Percentiles rank a stretch among this genome's conserved stretches.
These are phyloP conservation scores for Sebastolobus alascanus DNA, from an alignment of 2,797 vertebrate genomes.

Conservation along the genomic window DNA sequence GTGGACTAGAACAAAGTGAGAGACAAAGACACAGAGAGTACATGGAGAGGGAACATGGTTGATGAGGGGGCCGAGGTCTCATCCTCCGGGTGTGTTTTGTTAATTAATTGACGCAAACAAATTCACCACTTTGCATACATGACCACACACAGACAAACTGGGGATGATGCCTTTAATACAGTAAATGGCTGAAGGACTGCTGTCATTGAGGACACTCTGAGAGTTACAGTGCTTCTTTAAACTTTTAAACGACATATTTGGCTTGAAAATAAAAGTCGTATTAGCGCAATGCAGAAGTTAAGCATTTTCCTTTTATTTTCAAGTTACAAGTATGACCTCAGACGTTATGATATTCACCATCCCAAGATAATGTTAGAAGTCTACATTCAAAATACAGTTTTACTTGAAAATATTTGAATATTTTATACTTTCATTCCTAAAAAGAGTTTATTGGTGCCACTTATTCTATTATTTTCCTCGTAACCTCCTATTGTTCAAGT, in stretches of 20 bases:
- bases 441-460: background rate
- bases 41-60: slow-evolving; percentile 31
- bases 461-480: too few species aligned
- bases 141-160: slow-evolving; percentile 42
- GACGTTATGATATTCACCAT: background rate
- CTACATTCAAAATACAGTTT: slow-evolving; percentile 6
- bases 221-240: background rate
- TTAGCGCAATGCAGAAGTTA: slow-evolving; percentile 8
- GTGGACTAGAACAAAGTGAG: slow-evolving; percentile 63
- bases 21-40: slow-evolving; percentile 49
- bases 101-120: slow-evolving; percentile 55
- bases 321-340: background rate
- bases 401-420: background rate
- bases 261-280: background rate
- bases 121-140: slow-evolving; percentile 22
- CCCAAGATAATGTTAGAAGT: slow-evolving; percentile 2
- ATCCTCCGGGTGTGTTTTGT: slow-evolving; percentile 48
- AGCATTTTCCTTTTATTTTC: slow-evolving; percentile 22
- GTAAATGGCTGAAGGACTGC: background rate
- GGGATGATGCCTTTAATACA: slow-evolving; percentile 18
- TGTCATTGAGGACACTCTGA: background rate
- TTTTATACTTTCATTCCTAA: background rate
- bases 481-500: background rate
- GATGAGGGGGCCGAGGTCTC: slow-evolving; percentile 40
- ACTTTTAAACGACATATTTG: background rate